These are phyloP conservation scores for Phalacrocorax brasilianus DNA, from an alignment of 2,113 vertebrate genomes.

Conservation along the genomic window DNA sequence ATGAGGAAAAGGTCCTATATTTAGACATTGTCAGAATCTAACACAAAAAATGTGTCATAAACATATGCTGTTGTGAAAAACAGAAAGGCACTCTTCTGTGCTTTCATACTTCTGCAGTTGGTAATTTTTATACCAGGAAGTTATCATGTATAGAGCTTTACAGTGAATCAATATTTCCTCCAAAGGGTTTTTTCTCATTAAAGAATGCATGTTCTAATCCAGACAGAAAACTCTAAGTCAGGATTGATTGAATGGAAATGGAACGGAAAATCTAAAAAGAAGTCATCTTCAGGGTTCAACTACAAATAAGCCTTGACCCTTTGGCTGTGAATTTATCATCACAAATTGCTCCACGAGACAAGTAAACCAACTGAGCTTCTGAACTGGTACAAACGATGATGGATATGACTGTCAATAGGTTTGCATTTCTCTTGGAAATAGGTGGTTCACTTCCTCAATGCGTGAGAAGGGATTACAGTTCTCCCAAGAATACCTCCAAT, in stretches of 20 bases:
- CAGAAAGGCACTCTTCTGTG: background rate
- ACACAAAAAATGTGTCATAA: slow-evolving; percentile 40
- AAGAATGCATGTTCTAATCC: background rate
- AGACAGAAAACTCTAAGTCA: background rate
- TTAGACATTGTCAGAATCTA: background rate
- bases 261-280: background rate
- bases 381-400: background rate
- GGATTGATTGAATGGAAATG: background rate
- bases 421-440: background rate
- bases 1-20: slow-evolving; percentile 9
- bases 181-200: slow-evolving; percentile 29
- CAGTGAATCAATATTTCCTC: background rate
- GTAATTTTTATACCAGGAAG: slow-evolving; percentile 1
- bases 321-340: background rate
- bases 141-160: background rate
- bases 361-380: slow-evolving; percentile 4
- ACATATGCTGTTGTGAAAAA: background rate
- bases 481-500: background rate
- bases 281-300: background rate
- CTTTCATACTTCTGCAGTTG: background rate
- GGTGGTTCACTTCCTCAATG: background rate
- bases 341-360: background rate
- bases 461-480: background rate
- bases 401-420: background rate
- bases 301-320: slow-evolving; percentile 2